Conservation (phyloP, 35 echinoderm and acorn worm genomes). For the Lytechinus pictus region DNA sequence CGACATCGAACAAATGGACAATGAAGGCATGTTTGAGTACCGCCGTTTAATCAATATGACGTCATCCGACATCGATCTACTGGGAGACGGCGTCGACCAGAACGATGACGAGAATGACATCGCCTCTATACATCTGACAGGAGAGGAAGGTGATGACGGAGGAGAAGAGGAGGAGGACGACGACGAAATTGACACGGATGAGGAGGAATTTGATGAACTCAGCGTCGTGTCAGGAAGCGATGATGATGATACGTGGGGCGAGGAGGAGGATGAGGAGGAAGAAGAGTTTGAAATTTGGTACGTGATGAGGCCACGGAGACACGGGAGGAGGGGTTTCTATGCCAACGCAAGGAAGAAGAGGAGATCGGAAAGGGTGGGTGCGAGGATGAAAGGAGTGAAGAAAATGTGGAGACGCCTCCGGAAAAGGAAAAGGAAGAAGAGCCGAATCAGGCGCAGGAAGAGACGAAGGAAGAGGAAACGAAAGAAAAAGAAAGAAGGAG, state of each 20-base stretch:
- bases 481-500: background rate
- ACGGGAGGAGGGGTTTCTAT: background rate
- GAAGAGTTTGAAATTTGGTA: background rate
- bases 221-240: background rate
- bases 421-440: background rate
- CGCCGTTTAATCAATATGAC: background rate
- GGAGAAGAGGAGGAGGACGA: background rate
- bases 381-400: background rate
- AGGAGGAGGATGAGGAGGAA: background rate
- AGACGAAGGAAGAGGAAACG: background rate
- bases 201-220: background rate
- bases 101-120: background rate
- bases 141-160: background rate
- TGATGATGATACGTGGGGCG: background rate
- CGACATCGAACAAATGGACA: background rate
- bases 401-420: background rate
- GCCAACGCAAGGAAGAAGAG: background rate
- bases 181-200: background rate
- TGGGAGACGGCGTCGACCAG: background rate
- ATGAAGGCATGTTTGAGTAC: background rate
- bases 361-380: background rate
- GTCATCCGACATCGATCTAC: background rate
- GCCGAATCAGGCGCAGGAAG: background rate
- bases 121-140: background rate
- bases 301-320: background rate